Evolutionary conservation across 2,113 vertebrate genomes (phyloP).

Genomic region (Channa maculata): DNA sequence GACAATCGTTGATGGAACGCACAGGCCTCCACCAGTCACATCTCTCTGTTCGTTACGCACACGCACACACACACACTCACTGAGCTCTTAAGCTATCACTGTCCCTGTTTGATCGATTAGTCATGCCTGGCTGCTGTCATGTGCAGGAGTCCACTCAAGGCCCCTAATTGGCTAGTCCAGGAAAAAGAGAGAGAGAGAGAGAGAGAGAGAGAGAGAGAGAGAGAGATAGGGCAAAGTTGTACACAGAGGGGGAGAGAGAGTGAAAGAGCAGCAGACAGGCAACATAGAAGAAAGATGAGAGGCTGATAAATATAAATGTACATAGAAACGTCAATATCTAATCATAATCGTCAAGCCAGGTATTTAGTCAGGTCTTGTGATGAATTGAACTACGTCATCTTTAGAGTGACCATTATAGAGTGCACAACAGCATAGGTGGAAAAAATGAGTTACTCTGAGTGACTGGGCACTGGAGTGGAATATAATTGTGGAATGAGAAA

Average conservation of each 20-base stretch:
- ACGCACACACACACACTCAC: constrained; percentile 27
- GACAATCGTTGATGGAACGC: constrained; percentile 69
- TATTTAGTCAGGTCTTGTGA: too few relatives aligned
- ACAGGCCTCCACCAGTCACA: constrained; percentile 61
- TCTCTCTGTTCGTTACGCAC: constrained; percentile 6
- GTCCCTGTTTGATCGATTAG: constrained; percentile 88
- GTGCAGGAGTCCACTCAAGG: constrained; percentile 83
- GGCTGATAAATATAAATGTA: constrained; percentile 35
- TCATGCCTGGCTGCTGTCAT: constrained; percentile 86
- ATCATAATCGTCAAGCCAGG: not conserved
- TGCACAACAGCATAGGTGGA: constrained; percentile 8
- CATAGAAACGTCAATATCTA: constrained; percentile 27
- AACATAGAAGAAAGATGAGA: constrained; percentile 54
- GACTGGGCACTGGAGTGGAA: constrained; percentile 27
- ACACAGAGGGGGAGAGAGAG: not conserved
- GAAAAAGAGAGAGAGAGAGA: constrained; percentile 63
- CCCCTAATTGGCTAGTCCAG: constrained; percentile 76
- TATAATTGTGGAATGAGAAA: constrained; percentile 4
- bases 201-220: constrained; percentile 40
- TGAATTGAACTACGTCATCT: not conserved
- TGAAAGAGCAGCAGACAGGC: constrained; percentile 39
- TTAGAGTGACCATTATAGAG: not conserved
- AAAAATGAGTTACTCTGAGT: constrained; percentile 17
- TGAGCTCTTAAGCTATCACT: constrained; percentile 68
- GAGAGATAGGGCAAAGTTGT: not conserved